Base-by-base conservation (phyloP, 2,113 vertebrate species). In the Alectura lathami region DNA sequence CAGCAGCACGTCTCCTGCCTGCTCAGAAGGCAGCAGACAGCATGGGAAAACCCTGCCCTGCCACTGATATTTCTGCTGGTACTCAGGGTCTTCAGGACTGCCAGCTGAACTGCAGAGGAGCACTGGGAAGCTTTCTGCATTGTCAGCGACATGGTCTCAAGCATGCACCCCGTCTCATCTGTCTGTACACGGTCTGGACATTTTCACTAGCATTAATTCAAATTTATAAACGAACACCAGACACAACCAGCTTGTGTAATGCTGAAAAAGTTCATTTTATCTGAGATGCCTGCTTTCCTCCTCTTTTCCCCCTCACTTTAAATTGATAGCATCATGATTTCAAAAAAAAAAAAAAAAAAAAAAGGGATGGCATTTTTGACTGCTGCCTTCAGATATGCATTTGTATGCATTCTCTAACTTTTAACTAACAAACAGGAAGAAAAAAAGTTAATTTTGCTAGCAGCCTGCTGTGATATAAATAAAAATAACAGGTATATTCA, bases 401-500 rank as follows among this genome's bases (percentile, higher is more conserved):
- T 93, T 91, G 80, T 86, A 91, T 91, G 70, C 36, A 69, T 80
- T 95, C 93, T 87, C 74, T 77, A 92, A 94, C 95, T 94, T 96
- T 96, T 87, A 95, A 96, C 83, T 94, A 95, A 96, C 74, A 83
- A 94, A 91, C 27, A 68, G 24, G 45, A 70, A 34, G 40, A 76
- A 88, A 88, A 86, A 54, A 73, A 63, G 91, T 89, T 95, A 92
- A 94, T 93, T 96, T 89, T 95, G 57, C 83, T 68, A 75, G 94
- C 42, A 92, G 73, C 88, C 74, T 83, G 85, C 70, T 97, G 79
- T 69, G 89, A 70, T 94, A 67, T 90, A 97, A 97, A 98, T 96
- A 97, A 95, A 97, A 97, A 97, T 97, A 96, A 97, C 94, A 96
- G 96, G 92, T 94, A 83, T 14, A 70, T 78, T 95, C 62, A 80